phyloP scores from a whole-genome alignment of 2,113 vertebrate species.

The Tetraodon nigroviridis region DNA sequence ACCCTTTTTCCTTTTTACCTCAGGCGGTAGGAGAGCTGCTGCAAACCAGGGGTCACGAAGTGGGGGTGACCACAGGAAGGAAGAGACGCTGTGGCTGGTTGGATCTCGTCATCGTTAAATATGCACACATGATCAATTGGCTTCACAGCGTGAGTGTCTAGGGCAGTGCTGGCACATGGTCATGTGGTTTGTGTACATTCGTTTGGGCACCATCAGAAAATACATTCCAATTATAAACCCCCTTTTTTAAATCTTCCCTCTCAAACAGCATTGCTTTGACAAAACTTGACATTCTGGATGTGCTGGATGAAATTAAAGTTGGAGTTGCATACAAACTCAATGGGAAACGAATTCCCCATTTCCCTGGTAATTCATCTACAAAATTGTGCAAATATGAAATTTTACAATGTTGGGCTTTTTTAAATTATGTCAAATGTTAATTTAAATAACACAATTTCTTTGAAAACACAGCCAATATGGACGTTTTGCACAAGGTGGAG shows the following conservation, averaged over 20 bases:
- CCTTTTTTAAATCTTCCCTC: neutral
- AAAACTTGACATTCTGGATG: constrained; percentile 95
- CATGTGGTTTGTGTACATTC: constrained; percentile 1
- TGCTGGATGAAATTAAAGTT: constrained; percentile 92
- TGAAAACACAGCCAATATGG: constrained; percentile 84
- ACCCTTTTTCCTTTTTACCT: neutral
- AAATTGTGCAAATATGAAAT: neutral
- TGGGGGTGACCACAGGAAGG: constrained; percentile 94
- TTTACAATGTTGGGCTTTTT: neutral
- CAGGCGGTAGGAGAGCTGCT: constrained; percentile 90
- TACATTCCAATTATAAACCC: neutral
- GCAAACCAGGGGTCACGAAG: constrained; percentile 91
- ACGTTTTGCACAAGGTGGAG: constrained; percentile 92
- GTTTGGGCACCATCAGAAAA: neutral
- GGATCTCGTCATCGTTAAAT: constrained; percentile 91
- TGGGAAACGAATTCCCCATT: constrained; percentile 93
- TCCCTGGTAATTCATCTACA: constrained; percentile 80
- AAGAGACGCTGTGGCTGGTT: constrained; percentile 96
- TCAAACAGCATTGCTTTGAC: constrained; percentile 88
- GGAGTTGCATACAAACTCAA: constrained; percentile 91
- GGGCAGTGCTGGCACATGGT: neutral
- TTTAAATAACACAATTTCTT: constrained; percentile 8
- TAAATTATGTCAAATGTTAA: neutral
- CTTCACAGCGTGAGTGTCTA: constrained; percentile 88
- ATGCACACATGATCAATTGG: constrained; percentile 97